Base-by-base conservation (phyloP, 2,113 vertebrate genomes). In the Reinhardtius hippoglossoides region DNA sequence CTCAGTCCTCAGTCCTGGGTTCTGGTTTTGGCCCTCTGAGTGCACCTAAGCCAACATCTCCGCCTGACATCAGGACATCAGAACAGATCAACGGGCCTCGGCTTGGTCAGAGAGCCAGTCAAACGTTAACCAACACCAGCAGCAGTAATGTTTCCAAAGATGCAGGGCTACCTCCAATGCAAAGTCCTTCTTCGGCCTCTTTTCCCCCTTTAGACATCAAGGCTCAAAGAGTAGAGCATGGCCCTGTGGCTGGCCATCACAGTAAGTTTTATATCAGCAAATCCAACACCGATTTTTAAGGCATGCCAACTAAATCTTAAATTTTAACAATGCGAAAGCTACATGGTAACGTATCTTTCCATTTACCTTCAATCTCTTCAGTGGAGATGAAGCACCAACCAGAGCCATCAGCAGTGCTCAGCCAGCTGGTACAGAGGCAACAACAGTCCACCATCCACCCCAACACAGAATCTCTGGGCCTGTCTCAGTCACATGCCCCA, bases 311-410 rank as follows among this genome's bases (percentile, higher is more conserved):
- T 26, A 4, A 21, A 46, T 27, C 0, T 23, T 26, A 21, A 20
- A 21, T 65, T 12, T 46, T 26, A 35, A 44, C 2, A 13, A 1
- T 13, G 9, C 3, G 12, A 42, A 61, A 70, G 9, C 20, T 0
- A 1, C 65, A 31, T 3, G 4, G 3, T 31, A 62, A 3, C 13
- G 26, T 50, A 0, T 31, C 0, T 21, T n/a, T 37, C 8, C 20
- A 18, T 74, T 31, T 58, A 52, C 35, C 5, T 56, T 66, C 48
- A 67, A 20, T 40, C 61, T 58, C 40, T 35, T 42, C 68, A 95
- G 94, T 93, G 95, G 98, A 98, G 82, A 96, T 97, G 82, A 98
- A 97, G 90, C 93, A 94, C 81, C 97, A 99, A 74, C 98, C 97
- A 56, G 97, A 99, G 64, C 98, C 97, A 14, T 99, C 97, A 21